phyloP scores from a whole-genome alignment of 1,140 invertebrate species.

The Drosophila bipectinata region DNA sequence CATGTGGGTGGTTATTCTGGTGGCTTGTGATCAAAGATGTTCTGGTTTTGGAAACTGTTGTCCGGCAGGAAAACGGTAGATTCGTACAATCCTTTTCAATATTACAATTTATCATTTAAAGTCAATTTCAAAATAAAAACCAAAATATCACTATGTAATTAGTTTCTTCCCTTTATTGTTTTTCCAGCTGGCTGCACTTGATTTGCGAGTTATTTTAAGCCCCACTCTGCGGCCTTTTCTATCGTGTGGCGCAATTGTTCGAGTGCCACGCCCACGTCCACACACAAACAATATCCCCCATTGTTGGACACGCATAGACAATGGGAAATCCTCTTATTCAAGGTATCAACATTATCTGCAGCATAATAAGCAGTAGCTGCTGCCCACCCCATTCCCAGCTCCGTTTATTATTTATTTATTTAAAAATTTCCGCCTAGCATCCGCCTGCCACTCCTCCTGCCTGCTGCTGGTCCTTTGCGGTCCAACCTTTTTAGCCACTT shows the following conservation, averaged over 20 bases:
- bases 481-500: conserved; percentile 81
- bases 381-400: conserved; percentile 3
- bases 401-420: conserved; percentile 81
- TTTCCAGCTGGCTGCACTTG: neutral
- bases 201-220: conserved; percentile 2
- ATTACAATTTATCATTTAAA: neutral
- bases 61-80: neutral
- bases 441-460: conserved; percentile 15
- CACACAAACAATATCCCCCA: neutral
- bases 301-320: conserved; percentile 16
- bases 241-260: conserved; percentile 11
- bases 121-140: neutral
- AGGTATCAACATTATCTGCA: conserved; percentile 40
- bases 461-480: conserved; percentile 15
- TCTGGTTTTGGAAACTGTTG: neutral
- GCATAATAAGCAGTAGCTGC: conserved; percentile 37
- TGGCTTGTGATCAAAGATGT: neutral
- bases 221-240: neutral
- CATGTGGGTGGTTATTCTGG: neutral
- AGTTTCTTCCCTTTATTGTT: neutral
- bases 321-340: conserved; percentile 23
- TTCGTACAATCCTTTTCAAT: neutral
- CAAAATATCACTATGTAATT: neutral
- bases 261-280: neutral
- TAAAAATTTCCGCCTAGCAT: conserved; percentile 66